phyloP scores from a whole-genome alignment of 2,113 vertebrate species.

The Terrapene triunguis region DNA sequence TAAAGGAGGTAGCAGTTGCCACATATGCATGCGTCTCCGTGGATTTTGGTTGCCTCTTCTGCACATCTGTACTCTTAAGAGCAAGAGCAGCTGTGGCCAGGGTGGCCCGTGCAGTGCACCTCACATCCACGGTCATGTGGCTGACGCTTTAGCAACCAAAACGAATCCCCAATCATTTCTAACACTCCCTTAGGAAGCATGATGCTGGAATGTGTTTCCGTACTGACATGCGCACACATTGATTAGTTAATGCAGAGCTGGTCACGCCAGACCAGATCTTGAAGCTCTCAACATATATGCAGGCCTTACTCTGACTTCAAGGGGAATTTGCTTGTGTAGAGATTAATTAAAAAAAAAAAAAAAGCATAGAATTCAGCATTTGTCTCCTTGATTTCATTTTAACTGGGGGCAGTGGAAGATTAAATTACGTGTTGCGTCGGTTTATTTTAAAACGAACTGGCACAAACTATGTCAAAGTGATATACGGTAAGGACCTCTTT shows the following conservation, averaged over 20 bases:
- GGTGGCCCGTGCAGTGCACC: neutral
- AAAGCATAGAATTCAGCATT: neutral
- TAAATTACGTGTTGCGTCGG: constrained; percentile 1
- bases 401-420: neutral
- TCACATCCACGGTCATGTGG: neutral
- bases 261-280: neutral
- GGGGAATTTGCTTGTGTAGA: neutral
- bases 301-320: neutral
- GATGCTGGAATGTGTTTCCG: fast-evolving
- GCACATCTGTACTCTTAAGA: neutral
- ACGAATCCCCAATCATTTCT: too few relatives aligned
- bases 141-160: neutral
- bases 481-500: constrained; percentile 36
- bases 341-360: neutral
- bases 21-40: neutral
- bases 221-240: fast-evolving
- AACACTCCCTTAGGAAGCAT: neutral
- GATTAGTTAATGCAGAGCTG: neutral
- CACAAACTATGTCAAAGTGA: neutral
- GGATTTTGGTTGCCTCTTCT: neutral
- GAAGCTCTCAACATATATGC: neutral
- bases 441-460: constrained; percentile 24
- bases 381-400: neutral
- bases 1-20: neutral
- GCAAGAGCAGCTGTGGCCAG: neutral